Evolutionary conservation across 2,797 vertebrate genomes (phyloP).

Genomic region (Sebastes ruberrimus): DNA sequence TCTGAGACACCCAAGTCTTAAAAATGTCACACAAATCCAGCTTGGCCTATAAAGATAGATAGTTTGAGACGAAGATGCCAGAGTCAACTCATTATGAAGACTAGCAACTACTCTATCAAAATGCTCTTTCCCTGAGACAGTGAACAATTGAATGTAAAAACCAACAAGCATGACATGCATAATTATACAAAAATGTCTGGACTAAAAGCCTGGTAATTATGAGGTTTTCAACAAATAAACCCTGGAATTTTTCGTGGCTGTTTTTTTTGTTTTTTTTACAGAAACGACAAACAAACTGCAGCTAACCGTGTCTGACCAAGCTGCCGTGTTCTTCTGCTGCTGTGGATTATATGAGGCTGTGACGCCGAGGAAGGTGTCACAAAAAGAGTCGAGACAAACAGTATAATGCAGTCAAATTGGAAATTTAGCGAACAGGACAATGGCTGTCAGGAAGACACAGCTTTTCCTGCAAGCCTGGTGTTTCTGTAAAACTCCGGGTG

Average conservation of each 20-base stretch:
- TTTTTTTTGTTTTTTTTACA: background rate
- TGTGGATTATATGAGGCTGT: background rate
- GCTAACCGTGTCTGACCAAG: background rate
- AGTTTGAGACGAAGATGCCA: background rate
- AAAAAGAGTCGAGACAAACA: background rate
- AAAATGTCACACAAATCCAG: background rate
- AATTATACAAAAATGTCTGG: conserved; percentile 34
- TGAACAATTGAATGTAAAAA: conserved; percentile 10
- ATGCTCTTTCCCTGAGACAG: background rate
- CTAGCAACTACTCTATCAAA: background rate
- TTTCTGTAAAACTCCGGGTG: background rate
- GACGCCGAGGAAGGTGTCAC: background rate
- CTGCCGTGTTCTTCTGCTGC: background rate
- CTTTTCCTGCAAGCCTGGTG: background rate
- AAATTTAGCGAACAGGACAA: background rate
- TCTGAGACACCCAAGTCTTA: background rate
- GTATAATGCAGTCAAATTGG: background rate
- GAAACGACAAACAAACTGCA: conserved; percentile 13
- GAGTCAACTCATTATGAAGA: background rate
- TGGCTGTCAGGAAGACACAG: background rate
- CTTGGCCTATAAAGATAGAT: background rate
- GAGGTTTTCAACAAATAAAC: conserved; percentile 35
- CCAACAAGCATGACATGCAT: background rate
- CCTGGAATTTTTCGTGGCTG: background rate
- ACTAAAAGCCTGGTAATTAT: conserved; percentile 14